Base-by-base conservation (phyloP, 64 coral and sea anemone genomes). In the Porites lutea region DNA sequence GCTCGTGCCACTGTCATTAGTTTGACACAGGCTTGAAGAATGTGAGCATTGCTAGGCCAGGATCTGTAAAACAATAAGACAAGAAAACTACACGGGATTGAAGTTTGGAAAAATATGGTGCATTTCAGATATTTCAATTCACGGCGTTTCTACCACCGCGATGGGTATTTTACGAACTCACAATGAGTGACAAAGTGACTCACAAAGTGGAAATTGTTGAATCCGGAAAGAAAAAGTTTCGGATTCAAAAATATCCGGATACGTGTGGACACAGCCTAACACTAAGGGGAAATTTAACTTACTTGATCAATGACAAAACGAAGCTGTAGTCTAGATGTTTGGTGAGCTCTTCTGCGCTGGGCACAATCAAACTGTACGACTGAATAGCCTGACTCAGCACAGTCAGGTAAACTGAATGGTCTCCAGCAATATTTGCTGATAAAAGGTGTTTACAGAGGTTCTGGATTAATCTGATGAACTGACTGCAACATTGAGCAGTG, bases 1-100 rank as follows among this genome's bases (percentile, higher is more conserved):
- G 67, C 53, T 18, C 78, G 90, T 8, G 75, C 87, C 4, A 65
- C 77, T 70, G 65, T 74, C 8, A 93, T 69, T 59, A 89, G 78
- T 48, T 80, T 76, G 52, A 55, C 50, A 71, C 90, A 91, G 11
- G 87, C 83, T 45, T 95, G 96, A 0, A 98, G 87, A n/a, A 98
- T 16, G 63, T 93, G 91, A 45, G 95, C 91, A 91, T 93, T 87
- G 44, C 60, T 23, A 23, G 80, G 90, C 51, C 89, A 87, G 63
- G 79, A 70, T n/a, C 94, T 98, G 52, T 15, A 93, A 14, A 52
- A 6, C 10, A 14, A 83, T 50, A 3, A 4, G 12, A 59, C 10
- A 9, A 60, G n/a, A 13, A 60, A 11, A 43, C 3, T 45, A 73
- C 27, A 45, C 13, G 71, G 71, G 47, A 16, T 65, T 13, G 18